Evolutionary conservation across 1,140 invertebrate genomes (phyloP).

Genomic region (Zaprionus gabonicus): DNA sequence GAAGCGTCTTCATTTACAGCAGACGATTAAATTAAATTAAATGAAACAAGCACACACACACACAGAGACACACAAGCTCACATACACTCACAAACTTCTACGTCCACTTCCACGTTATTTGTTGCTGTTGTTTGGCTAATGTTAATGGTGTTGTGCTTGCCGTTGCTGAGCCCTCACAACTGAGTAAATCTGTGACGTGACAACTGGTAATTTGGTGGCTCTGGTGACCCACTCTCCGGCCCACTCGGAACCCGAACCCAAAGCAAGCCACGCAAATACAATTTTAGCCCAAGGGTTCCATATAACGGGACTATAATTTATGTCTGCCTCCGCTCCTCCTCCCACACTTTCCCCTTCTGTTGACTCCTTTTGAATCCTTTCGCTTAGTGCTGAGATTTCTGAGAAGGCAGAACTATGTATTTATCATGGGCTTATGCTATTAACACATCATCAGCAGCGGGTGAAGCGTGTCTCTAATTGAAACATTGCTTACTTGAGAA

Average conservation of each 20-base stretch:
- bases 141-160: neutral
- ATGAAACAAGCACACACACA: conserved; percentile 60
- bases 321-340: neutral
- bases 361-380: neutral
- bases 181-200: conserved; percentile 14
- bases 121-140: conserved; percentile 14
- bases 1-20: conserved; percentile 68
- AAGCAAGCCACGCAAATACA: conserved; percentile 11
- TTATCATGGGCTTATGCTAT: conserved; percentile 55
- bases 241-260: neutral
- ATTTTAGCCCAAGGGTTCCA: neutral
- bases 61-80: neutral
- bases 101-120: neutral
- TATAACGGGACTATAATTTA: neutral
- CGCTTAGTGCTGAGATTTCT: conserved; percentile 7
- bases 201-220: conserved; percentile 24
- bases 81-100: neutral
- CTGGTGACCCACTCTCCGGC: neutral
- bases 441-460: conserved; percentile 57
- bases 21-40: conserved; percentile 73
- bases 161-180: neutral
- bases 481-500: neutral
- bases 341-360: neutral
- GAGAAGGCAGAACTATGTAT: conserved; percentile 25
- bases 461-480: conserved; percentile 1